Evolutionary conservation across 2,888 invertebrate species (phyloP), one percentile per base, ranked within the genome.

Genomic region (Zootermopsis nevadensis): DNA sequence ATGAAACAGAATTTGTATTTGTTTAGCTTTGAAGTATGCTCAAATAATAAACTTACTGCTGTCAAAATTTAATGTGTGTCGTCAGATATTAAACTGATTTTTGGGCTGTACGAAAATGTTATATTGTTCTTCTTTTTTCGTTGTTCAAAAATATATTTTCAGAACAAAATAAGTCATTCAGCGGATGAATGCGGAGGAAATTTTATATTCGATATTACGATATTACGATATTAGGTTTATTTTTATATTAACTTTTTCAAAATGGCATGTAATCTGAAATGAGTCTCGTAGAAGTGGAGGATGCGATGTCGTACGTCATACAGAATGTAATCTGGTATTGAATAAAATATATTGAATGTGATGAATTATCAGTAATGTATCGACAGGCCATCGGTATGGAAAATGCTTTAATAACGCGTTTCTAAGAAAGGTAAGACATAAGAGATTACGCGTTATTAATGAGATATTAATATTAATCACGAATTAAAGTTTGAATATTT

Each of bases 21-120:
- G 74, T 74, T n/a, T 38, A 74, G 22, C 35, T 19, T 35, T 72
- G 35, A 72, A 72, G 3, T 30, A 12, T 74, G 74, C 74, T 74
- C 74, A 74, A 74, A 74, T 74, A 19, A 38, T 74, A 74, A 74
- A n/a, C 22, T 38, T 74, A 38, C 35, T n/a, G 38, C 12, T 38
- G 42, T 42, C 31, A 42, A 38, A 33, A 24, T 38, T 42, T 30
- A 31, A 19, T 31, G 7, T 69, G 22, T 38, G 38, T 60, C 27
- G 15, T 10, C 6, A 27, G 27, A 60, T 60, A 60, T 10, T 15
- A 60, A 60, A 60, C 27, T 60, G 27, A 60, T 60, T 60, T 60
- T 60, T 60, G n/a, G 10, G n/a, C 74, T 38, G 4, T 33, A 33
- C 24, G 38, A 74, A 74, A 42, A 74, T 38, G 38, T 74, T 33